Evolutionary conservation across 2,113 vertebrate species (phyloP).

Genomic region (Podilymbus podiceps): DNA sequence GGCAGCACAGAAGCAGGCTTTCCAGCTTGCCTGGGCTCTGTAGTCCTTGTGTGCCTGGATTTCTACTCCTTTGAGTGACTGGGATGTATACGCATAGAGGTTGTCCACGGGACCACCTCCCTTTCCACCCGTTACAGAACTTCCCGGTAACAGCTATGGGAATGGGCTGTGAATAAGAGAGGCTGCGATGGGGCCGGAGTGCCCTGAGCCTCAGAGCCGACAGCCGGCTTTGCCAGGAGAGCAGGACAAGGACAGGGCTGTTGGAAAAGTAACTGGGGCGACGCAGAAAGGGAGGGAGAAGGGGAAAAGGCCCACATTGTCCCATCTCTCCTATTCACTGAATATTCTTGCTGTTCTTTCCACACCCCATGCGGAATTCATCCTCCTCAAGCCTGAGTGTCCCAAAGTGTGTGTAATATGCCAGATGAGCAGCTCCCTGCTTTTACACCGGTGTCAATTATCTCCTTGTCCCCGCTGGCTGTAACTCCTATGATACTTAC

Average conservation of each 20-base stretch:
- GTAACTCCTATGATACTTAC: not conserved
- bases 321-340: not conserved
- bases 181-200: fast-evolving
- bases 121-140: not conserved
- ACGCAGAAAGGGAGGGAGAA: not conserved
- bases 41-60: not conserved
- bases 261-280: not conserved
- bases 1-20: not conserved
- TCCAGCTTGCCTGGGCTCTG: not conserved
- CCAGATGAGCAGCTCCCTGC: not conserved
- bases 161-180: not conserved
- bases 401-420: not conserved
- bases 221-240: not conserved
- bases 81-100: not conserved
- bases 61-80: not conserved
- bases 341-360: not conserved
- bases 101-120: not conserved
- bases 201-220: not conserved
- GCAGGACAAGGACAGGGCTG: not conserved
- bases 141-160: not conserved
- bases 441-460: fast-evolving
- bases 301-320: not conserved
- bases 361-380: not conserved
- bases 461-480: not conserved
- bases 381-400: not conserved